phyloP scores from a whole-genome alignment of 2,888 invertebrate species.

The Conomelus anceps region DNA sequence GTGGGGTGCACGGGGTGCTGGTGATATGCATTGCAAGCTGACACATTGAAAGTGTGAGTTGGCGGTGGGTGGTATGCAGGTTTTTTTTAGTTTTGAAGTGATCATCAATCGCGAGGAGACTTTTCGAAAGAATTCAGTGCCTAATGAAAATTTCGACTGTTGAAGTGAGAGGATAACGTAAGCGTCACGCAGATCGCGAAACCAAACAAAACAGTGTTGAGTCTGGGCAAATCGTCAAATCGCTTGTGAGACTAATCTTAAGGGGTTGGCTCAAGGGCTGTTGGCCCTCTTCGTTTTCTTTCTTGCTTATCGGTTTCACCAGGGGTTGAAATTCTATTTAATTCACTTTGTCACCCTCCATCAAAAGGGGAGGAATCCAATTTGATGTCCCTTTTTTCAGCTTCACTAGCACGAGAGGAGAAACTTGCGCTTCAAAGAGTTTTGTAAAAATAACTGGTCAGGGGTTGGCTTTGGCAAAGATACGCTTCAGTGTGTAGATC shows the following conservation, averaged over 20 bases:
- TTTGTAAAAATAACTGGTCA: constrained; percentile 5
- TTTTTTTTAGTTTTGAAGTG: neutral
- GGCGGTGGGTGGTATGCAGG: neutral
- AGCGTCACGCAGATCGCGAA: neutral
- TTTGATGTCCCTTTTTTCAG: neutral
- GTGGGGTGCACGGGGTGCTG: neutral
- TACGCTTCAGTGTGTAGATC: too few relatives aligned
- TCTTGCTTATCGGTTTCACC: neutral
- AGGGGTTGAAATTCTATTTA: constrained; percentile 17
- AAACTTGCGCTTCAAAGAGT: neutral
- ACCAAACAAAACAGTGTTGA: neutral
- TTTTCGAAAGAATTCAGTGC: neutral
- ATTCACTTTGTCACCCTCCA: constrained; percentile 28
- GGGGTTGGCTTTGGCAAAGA: too few relatives aligned
- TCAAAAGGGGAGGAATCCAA: constrained; percentile 17
- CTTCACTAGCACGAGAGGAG: neutral
- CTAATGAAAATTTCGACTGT: neutral
- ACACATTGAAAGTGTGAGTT: neutral
- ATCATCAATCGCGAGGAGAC: neutral
- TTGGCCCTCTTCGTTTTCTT: neutral
- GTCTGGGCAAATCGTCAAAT: constrained; percentile 6
- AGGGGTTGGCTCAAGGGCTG: neutral
- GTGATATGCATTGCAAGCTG: neutral
- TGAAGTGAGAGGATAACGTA: neutral
- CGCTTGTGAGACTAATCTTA: constrained; percentile 10